Conservation (phyloP, 2,797 vertebrate species). For the Enteromius argenteus region DNA sequence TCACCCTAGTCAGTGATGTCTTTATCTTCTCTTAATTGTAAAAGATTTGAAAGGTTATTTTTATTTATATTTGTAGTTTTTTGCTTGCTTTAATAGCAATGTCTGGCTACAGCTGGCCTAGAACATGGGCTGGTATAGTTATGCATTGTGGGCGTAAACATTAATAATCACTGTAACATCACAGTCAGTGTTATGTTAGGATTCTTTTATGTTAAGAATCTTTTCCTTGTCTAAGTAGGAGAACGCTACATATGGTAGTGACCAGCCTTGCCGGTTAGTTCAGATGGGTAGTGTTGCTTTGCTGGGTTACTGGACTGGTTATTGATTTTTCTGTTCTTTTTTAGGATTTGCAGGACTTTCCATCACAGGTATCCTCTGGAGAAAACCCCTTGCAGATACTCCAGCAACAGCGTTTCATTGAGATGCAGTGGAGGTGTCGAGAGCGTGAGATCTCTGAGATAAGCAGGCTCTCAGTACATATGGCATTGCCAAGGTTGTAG, state of each 20-base stretch:
- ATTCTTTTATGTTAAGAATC: too few species aligned
- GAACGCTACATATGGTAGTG: not conserved
- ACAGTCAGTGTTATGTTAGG: too few species aligned
- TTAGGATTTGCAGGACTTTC: not conserved
- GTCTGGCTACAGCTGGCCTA: too few species aligned
- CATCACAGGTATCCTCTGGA: not conserved
- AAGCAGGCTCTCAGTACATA: not conserved
- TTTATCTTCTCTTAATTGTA: too few species aligned
- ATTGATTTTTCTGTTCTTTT: constrained; percentile 12
- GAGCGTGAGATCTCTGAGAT: not conserved
- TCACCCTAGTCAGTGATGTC: too few species aligned
- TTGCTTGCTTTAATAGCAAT: too few species aligned
- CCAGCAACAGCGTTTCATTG: not conserved
- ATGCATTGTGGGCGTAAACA: too few species aligned
- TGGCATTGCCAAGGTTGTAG: constrained; percentile 30
- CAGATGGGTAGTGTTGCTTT: not conserved
- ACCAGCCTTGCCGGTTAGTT: not conserved
- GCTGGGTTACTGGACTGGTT: not conserved
- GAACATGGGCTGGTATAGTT: too few species aligned
- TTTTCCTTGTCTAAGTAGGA: not conserved
- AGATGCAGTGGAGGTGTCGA: not conserved
- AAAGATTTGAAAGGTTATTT: too few species aligned
- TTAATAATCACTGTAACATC: too few species aligned
- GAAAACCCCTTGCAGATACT: not conserved
- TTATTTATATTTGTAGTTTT: too few species aligned